These are phyloP conservation scores for Drosophila lacertosa DNA, from an alignment of 1,140 invertebrate species.

Conservation along the genomic window DNA sequence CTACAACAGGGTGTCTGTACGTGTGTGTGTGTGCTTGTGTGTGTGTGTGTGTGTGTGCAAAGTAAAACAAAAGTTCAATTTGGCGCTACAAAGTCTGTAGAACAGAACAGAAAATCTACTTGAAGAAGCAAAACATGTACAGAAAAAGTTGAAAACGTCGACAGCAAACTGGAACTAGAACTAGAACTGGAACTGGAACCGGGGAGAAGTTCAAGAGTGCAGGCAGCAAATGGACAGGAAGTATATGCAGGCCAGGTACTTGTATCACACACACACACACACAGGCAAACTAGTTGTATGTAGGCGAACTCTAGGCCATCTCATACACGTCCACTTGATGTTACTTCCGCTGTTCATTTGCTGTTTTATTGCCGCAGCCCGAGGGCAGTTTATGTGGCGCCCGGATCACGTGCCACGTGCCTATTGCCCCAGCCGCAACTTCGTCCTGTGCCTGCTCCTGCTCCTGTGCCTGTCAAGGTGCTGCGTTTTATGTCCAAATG, in stretches of 20 bases:
- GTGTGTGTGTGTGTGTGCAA: conserved; percentile 13
- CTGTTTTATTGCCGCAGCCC: conserved; percentile 72
- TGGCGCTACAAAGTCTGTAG: conserved; percentile 79
- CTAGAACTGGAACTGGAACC: conserved; percentile 13
- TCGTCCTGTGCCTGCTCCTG: background rate
- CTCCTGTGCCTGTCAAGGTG: conserved; percentile 62
- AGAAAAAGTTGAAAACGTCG: conserved; percentile 39
- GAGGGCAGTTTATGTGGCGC: conserved; percentile 41
- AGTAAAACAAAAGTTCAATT: conserved; percentile 77
- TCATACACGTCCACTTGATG: conserved; percentile 63
- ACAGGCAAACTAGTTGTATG: background rate
- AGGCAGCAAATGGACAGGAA: conserved; percentile 66
- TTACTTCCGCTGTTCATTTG: conserved; percentile 79
- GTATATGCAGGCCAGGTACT: conserved; percentile 57
- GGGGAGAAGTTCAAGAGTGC: conserved; percentile 1
- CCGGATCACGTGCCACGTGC: conserved; percentile 63
- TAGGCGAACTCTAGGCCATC: conserved; percentile 41
- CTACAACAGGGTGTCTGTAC: conserved; percentile 34
- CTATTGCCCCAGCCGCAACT: conserved; percentile 33
- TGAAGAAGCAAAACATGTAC: conserved; percentile 68
- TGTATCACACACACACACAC: conserved; percentile 21
- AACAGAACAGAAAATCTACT: conserved; percentile 71
- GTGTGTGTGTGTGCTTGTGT: conserved; percentile 9
- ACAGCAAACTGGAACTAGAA: conserved; percentile 27
- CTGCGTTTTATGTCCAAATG: conserved; percentile 80